Percentiles rank a stretch among this genome's conserved stretches.
phyloP scores from a whole-genome alignment of 2,113 vertebrate species.

The Zootoca vivipara region DNA sequence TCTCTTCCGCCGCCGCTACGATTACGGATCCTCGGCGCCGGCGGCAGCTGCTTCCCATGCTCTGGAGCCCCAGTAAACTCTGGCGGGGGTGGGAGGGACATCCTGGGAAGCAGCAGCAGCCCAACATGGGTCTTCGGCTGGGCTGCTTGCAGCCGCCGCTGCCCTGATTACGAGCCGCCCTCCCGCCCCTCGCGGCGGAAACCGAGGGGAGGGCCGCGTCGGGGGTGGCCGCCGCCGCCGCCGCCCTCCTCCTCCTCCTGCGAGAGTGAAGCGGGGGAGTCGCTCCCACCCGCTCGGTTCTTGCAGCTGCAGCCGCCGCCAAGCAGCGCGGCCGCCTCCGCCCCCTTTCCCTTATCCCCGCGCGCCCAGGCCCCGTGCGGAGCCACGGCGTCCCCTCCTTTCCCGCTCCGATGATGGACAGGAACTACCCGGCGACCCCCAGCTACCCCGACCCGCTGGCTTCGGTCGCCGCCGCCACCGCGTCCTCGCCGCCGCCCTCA shows the following conservation, averaged over 20 bases:
- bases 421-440: constrained; percentile 89
- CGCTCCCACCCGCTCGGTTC: constrained; percentile 55
- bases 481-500: constrained; percentile 67
- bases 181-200: constrained; percentile 32
- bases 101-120: constrained; percentile 39
- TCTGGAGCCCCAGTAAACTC: constrained; percentile 21
- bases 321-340: constrained; percentile 17
- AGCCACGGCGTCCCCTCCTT: constrained; percentile 43
- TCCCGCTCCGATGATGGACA: constrained; percentile 89
- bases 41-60: background rate
- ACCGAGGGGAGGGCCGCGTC: constrained; percentile 31
- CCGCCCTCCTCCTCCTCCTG: constrained; percentile 55
- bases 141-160: constrained; percentile 27
- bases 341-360: constrained; percentile 14
- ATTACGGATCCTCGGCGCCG: background rate
- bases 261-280: constrained; percentile 49
- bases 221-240: constrained; percentile 46
- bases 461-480: constrained; percentile 76
- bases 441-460: constrained; percentile 87
- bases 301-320: constrained; percentile 29
- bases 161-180: background rate
- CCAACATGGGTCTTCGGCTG: constrained; percentile 53
- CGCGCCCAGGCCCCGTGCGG: constrained; percentile 36
- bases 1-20: background rate
- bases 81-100: constrained; percentile 48